Evolutionary conservation across 2,113 vertebrate species (phyloP), one percentile per base, ranked within the genome.

Genomic region (Coturnix japonica): DNA sequence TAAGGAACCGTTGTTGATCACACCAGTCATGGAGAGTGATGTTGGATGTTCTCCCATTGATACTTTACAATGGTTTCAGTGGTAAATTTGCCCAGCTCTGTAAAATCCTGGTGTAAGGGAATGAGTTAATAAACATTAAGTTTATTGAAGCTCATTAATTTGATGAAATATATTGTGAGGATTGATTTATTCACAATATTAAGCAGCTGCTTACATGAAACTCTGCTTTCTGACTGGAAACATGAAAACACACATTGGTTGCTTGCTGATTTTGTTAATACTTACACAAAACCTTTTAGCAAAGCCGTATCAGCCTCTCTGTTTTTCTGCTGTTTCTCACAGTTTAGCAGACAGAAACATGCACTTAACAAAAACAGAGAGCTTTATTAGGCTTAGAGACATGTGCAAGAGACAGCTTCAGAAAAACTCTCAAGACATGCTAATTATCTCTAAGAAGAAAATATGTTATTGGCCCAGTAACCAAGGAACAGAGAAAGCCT

Each of bases 261-360:
- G 33, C 54, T 82, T 76, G 59, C 30, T 59, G 64, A 41, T 87
- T 94, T 94, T 91, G 26, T 92, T 82, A 92, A 89, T 87, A 80
- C 19, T 85, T 92, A 63, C 46, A 57, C 85, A 54, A 94, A 96
- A 73, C 11, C 56, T 92, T 93, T 89, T 92, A 91, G 87, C 87
- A 92, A 92, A 89, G 63, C 35, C 43, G 46, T 59, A 92, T 59
- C 41, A 81, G 77, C 37, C 30, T 91, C 11, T 89, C 59, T 85
- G 41, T 8, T 92, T 92, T 85, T 84, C 2, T 2, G 75, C 89
- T 94, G 71, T 76, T 95, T 95, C 94, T 92, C 87, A 81, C 93
- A 92, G 87, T 87, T 87, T 94, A 79, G 67, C 56, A 92, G 87
- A 76, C 21, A 95, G 75, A 51, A 87, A 61, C 13, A 49, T 51